These are phyloP conservation scores for Pentalonia nigronervosa DNA, from an alignment of 1,140 invertebrate genomes.

Conservation along the genomic window DNA sequence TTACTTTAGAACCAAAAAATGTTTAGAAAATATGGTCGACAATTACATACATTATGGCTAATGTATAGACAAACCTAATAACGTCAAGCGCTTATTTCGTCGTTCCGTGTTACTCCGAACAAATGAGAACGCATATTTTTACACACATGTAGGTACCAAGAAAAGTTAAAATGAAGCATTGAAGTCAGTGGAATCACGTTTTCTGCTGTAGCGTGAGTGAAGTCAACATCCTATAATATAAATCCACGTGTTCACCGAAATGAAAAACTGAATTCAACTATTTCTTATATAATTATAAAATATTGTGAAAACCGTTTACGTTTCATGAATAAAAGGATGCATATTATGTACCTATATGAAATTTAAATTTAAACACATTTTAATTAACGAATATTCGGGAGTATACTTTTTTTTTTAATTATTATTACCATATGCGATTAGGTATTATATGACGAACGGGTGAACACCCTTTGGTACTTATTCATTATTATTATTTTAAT, in stretches of 20 bases:
- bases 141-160: not conserved
- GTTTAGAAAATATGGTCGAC: slow-evolving; percentile 1
- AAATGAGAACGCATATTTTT: not conserved
- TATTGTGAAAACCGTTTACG: not conserved
- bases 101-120: not conserved
- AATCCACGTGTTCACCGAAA: not conserved
- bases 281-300: not conserved
- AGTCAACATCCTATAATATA: not conserved
- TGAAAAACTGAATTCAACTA: not conserved
- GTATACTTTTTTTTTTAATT: too few species aligned
- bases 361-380: not conserved
- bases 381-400: not conserved
- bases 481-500: not conserved
- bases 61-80: not conserved
- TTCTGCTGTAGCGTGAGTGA: not conserved
- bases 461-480: not conserved
- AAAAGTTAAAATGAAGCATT: not conserved
- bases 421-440: too few species aligned
- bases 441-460: not conserved
- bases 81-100: not conserved
- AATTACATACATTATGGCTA: not conserved
- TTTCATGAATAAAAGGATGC: not conserved
- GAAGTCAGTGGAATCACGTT: not conserved
- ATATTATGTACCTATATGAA: not conserved
- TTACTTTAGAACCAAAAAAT: not conserved